Evolutionary conservation across 2,113 vertebrate species (phyloP).

Genomic region (Vulpes lagopus): DNA sequence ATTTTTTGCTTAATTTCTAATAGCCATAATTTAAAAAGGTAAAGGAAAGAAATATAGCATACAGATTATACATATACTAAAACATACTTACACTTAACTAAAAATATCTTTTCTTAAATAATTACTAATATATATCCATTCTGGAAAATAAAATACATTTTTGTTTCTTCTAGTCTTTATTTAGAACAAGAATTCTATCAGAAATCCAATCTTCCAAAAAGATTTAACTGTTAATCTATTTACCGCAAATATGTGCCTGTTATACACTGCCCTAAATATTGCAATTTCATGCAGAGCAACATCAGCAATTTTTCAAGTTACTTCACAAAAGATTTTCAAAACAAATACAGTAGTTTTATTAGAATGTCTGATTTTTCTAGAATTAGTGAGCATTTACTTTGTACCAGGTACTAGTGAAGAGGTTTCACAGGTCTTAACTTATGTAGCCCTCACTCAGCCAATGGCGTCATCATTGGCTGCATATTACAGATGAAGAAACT

Average conservation of each 20-base stretch:
- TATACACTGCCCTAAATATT: background rate
- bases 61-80: background rate
- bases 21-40: background rate
- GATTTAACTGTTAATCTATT: background rate
- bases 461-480: background rate
- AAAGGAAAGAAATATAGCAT: background rate
- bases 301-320: background rate
- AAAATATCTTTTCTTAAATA: conserved; percentile 7
- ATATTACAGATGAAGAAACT: conserved; percentile 6
- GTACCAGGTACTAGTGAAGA: background rate
- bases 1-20: conserved; percentile 34
- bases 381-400: background rate
- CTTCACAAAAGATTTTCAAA: conserved; percentile 30
- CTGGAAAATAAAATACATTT: background rate
- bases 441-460: background rate
- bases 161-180: background rate
- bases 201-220: conserved; percentile 29
- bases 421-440: background rate
- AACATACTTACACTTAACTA: background rate
- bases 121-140: background rate
- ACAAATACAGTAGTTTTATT: background rate
- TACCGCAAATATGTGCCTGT: background rate
- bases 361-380: background rate
- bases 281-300: background rate
- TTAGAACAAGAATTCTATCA: background rate